These are phyloP conservation scores for Fragariocoptes setiger DNA, from an alignment of 1,140 invertebrate species.

Conservation along the genomic window DNA sequence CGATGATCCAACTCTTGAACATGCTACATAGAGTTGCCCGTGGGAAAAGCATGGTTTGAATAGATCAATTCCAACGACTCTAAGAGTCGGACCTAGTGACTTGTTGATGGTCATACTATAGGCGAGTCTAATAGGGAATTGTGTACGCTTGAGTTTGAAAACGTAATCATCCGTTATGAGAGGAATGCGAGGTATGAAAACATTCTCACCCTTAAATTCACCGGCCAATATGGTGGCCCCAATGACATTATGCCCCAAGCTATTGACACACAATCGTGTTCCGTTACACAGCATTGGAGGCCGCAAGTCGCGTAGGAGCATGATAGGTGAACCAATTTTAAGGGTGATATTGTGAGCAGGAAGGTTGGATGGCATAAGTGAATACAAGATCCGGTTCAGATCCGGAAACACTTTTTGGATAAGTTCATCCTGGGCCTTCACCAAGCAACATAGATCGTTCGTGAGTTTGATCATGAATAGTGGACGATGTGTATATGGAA, in stretches of 20 bases:
- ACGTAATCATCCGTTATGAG: conserved; percentile 2
- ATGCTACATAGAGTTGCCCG: conserved; percentile 9
- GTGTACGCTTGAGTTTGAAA: conserved; percentile 16
- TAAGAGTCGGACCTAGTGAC: background rate
- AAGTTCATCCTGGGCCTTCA: background rate
- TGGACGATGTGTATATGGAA: background rate
- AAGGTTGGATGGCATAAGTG: conserved; percentile 14
- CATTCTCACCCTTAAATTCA: conserved; percentile 2
- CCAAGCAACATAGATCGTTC: background rate
- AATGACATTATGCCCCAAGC: conserved; percentile 10
- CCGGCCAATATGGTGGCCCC: background rate
- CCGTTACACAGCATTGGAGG: conserved; percentile 16
- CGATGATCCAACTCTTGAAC: background rate
- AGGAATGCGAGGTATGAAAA: conserved; percentile 11
- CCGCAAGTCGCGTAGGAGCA: conserved; percentile 17
- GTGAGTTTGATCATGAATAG: background rate
- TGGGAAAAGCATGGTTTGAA: conserved; percentile 5
- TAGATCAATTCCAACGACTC: conserved; percentile 3
- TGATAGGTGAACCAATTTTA: conserved; percentile 15
- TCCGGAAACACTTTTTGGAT: background rate
- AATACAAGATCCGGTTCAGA: conserved; percentile 15
- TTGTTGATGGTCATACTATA: conserved; percentile 21
- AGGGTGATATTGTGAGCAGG: conserved; percentile 17
- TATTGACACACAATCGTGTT: conserved; percentile 14
- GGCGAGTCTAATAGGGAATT: conserved; percentile 20